Evolutionary conservation across 1,140 invertebrate genomes (phyloP).

Genomic region (Cydia splendana): DNA sequence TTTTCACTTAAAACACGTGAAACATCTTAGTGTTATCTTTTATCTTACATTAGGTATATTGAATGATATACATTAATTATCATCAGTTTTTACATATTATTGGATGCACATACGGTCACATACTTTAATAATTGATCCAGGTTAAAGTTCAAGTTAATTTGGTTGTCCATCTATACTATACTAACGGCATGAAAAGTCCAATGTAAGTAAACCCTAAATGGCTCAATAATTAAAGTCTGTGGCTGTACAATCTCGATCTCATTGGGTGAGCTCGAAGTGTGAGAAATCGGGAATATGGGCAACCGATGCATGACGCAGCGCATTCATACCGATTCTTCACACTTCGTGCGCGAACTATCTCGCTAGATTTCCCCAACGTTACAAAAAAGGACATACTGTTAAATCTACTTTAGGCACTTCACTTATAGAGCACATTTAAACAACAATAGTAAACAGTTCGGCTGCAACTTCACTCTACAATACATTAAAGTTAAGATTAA

Average conservation of each 20-base stretch:
- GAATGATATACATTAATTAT: neutral
- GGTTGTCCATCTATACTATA: too few species aligned
- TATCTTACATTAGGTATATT: neutral
- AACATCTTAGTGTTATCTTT: neutral
- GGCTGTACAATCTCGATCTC: too few species aligned
- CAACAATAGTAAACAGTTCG: constrained; percentile 5
- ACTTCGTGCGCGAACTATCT: too few species aligned
- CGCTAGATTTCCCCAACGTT: too few species aligned
- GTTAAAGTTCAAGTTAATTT: too few species aligned
- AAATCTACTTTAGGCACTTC: constrained; percentile 28
- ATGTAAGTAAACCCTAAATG: too few species aligned
- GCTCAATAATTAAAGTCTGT: neutral
- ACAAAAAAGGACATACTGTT: neutral
- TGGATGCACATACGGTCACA: neutral
- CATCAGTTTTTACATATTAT: neutral
- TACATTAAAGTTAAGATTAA: neutral
- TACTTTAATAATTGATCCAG: too few species aligned
- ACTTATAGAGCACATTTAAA: constrained; percentile 29
- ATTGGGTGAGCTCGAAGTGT: too few species aligned
- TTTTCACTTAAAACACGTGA: neutral
- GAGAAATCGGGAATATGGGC: too few species aligned
- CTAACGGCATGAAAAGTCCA: too few species aligned
- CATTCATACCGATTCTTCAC: too few species aligned
- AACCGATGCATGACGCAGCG: too few species aligned
- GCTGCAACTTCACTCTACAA: neutral